Evolutionary conservation across 2,797 vertebrate species (phyloP).

Genomic region (Sebastes minor): DNA sequence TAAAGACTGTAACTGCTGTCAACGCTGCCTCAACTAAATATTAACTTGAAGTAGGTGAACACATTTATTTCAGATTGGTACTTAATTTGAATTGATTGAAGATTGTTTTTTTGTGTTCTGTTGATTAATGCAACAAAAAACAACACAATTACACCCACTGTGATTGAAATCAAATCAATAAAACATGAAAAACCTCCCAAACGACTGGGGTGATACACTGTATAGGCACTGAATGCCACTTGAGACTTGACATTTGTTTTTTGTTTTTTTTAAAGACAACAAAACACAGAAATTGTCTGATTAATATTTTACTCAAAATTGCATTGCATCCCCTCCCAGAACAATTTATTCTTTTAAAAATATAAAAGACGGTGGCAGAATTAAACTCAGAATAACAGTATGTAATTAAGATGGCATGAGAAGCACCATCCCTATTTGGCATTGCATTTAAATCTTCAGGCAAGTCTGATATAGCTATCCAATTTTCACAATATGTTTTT

Average conservation of each 20-base stretch:
- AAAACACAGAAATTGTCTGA: conserved; percentile 27
- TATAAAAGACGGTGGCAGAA: conserved; percentile 35
- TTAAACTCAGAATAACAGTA: conserved; percentile 21
- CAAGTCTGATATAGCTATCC: not conserved
- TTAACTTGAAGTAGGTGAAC: not conserved
- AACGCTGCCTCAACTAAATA: not conserved
- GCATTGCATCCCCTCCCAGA: conserved; percentile 30
- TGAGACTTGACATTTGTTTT: not conserved
- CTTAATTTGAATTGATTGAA: not conserved
- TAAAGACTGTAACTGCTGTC: not conserved
- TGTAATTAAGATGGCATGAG: conserved; percentile 14
- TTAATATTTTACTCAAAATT: conserved; percentile 64
- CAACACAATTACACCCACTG: not conserved
- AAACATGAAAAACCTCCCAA: not conserved
- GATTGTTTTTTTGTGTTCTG: not conserved
- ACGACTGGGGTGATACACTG: not conserved
- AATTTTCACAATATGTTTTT: conserved; percentile 3
- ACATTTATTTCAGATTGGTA: not conserved
- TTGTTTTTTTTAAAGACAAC: conserved; percentile 5
- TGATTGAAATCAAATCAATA: not conserved
- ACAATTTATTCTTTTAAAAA: conserved; percentile 12
- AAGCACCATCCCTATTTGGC: conserved; percentile 33
- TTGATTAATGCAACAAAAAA: not conserved
- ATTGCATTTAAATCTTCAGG: conserved; percentile 34
- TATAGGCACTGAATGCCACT: not conserved